Base-by-base conservation (phyloP, 2,888 invertebrate species). In the Labia minor region DNA sequence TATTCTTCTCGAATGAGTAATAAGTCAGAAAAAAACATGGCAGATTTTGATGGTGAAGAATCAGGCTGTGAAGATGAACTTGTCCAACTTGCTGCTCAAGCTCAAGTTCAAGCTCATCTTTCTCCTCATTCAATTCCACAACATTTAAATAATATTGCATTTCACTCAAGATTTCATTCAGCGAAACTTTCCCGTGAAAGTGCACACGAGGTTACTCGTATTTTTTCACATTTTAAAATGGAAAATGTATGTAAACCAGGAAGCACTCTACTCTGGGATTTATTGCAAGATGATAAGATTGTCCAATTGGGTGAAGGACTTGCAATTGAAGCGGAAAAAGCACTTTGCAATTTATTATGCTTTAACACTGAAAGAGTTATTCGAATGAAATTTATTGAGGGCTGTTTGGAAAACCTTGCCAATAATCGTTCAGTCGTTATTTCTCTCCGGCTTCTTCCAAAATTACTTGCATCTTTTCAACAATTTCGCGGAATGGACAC, bases 11-110 rank as follows among this genome's bases (percentile, higher is more conserved):
- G 91, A 33, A 87, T 93, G 81, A 94, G 93, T 70, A 92, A 90
- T 72, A 94, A 95, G 78, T 94, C 94, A 1, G 94, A 94, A 73
- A 93, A 95, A 72, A 95, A 95, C 77, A 88, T 95, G 85, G 93
- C 92, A 0, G 95, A 95, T 77, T 90, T 95, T 74, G 95, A 95
- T 74, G 95, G 94, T 3, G 89, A 89, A 74, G 92, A 92, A 74
- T 92, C 92, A 8, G 90, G 88, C 0, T 91, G 92, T 75, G 93
- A 93, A 74, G 92, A 92, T 74, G 92, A 89, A 75, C 77, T 90
- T 37, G 90, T 88, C 0, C 84, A 90, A 72, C 80, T 92, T 62
- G 74, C 76, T 20, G 73, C 75, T 2, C 72, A 73, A 69, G 88
- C 86, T 64, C 86, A 86, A 77, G 84, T 85, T 67, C 70, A 75